Base-by-base conservation (phyloP, 2,888 invertebrate species). In the Gibbula magus region DNA sequence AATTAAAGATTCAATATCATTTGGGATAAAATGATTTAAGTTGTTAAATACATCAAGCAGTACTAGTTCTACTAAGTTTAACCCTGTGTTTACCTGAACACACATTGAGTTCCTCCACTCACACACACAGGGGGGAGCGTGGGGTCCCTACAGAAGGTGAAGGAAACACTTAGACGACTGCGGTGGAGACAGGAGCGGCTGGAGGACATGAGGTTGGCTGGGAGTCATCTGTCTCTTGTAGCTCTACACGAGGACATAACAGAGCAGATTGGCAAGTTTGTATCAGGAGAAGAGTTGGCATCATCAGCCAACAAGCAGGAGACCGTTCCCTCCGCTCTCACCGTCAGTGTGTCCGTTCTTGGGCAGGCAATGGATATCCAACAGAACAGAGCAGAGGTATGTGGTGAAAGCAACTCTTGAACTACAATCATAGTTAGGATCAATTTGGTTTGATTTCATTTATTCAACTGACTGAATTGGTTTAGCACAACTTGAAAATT, bases 331-430 rank as follows among this genome's bases (percentile, higher is more conserved):
- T 29, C 56, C 8, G 45, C 54, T 74, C 39, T 73, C 73, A 53
- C 13, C 20, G 56, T 83, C 20, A 75, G 79, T 20, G 78, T 79
- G 3, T 79, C 77, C 18, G 83, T 83, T n/a, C 67, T 91, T 80
- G 87, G 88, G n/a, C 75, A 84, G 13, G 90, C 91, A 10, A 87
- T 92, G 89, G 86, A 88, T 56, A 83, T 89, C 56, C 92, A 92
- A 75, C 92, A 92, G 79, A 82, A 84, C 13, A 86, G 92, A 79
- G 92, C 92, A 22, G 89, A 91, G 87, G 92, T 92, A 83, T 1
- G 56, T 56, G 25, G 13, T 5, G 45, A 45, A 45, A 10, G 13
- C 1, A 13, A 45, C 45, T 13, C 5, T 45, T n/a, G n/a, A n/a
- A n/a, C n/a, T n/a, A n/a, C n/a, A n/a, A n/a, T n/a, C n/a, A n/a